Evolutionary conservation across 2,797 vertebrate species (phyloP), one percentile per base, ranked within the genome.

Genomic region (Otolemur crassicaudatus): DNA sequence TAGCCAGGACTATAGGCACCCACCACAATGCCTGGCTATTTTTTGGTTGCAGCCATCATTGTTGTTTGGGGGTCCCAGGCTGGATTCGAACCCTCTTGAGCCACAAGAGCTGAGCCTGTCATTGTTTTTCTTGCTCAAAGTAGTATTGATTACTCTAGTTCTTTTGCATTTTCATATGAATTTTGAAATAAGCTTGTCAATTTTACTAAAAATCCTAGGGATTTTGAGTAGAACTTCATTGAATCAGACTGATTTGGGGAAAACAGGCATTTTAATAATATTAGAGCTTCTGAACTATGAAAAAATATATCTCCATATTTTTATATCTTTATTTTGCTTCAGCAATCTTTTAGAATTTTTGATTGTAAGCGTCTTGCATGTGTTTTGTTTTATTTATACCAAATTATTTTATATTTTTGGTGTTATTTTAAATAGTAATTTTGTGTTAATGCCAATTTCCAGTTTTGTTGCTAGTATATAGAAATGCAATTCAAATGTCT

Each of bases 321-420:
- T 85, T 77, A 37, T 17, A 61, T 34, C 10, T 84, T 94, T 79
- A 60, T 13, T 89, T 86, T 95, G 53, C 4, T 46, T 77, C 2
- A 67, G 12, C 56, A 82, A 27, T 76, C 25, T 63, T 79, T 91
- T 82, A 14, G 27, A 76, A 56, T 65, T 94, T 93, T 95, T 23
- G 79, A 10, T 72, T 65, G 5, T 67, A 49, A 84, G 9, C 25
- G 3, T 53, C 4, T 61, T 87, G 1, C 23, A 37, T 20, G 2
- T 65, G 29, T 19, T 34, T 25, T 53, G 5, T 34, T 79, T 2
- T 49, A 46, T 73, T 84, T 81, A 46, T 43, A 19, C 11, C 31
- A 73, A 82, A 31, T 94, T 93, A 82, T 86, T 89, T 95, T 70
- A 8, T 60, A 5, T 69, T 81, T 34, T 70, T 91, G 19, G 9